Conservation (phyloP, 1,140 invertebrate species). For the Xylocopa sonorina region DNA sequence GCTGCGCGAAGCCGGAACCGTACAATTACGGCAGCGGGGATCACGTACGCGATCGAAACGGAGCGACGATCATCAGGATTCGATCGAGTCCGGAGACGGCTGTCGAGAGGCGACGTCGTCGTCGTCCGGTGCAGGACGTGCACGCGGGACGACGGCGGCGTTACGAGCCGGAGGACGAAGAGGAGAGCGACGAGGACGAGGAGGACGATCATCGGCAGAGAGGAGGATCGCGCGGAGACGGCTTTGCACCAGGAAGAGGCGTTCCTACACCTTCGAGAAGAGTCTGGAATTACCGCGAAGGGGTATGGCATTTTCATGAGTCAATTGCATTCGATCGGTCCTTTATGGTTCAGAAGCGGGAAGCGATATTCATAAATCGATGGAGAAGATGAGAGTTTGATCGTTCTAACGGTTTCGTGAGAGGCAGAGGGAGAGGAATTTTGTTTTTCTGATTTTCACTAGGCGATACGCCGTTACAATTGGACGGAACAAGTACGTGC, state of each 20-base stretch:
- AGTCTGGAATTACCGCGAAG: constrained; percentile 76
- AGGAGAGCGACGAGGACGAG: constrained; percentile 41
- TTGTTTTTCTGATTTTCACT: constrained; percentile 3
- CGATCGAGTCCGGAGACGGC: constrained; percentile 57
- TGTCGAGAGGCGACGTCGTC: constrained; percentile 53
- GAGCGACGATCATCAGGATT: constrained; percentile 70
- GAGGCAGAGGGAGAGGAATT: neutral
- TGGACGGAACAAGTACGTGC: constrained; percentile 6
- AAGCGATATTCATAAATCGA: constrained; percentile 66
- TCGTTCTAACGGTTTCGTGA: neutral
- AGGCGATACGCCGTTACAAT: neutral
- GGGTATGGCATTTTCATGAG: constrained; percentile 75
- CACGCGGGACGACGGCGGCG: constrained; percentile 32
- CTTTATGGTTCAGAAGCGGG: constrained; percentile 65
- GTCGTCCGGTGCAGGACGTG: constrained; percentile 46
- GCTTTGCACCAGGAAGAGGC: constrained; percentile 52
- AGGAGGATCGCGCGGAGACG: constrained; percentile 44
- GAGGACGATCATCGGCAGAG: constrained; percentile 43
- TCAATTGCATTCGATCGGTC: constrained; percentile 68
- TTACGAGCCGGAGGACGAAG: constrained; percentile 50
- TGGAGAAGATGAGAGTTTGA: constrained; percentile 59
- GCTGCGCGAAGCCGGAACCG: neutral
- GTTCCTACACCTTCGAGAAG: constrained; percentile 70
- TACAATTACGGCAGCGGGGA: constrained; percentile 20
- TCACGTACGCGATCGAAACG: constrained; percentile 53